Percentiles rank a stretch among this genome's conserved stretches.
phyloP scores from a whole-genome alignment of 2,113 vertebrate species.

The Semicossyphus pulcher region DNA sequence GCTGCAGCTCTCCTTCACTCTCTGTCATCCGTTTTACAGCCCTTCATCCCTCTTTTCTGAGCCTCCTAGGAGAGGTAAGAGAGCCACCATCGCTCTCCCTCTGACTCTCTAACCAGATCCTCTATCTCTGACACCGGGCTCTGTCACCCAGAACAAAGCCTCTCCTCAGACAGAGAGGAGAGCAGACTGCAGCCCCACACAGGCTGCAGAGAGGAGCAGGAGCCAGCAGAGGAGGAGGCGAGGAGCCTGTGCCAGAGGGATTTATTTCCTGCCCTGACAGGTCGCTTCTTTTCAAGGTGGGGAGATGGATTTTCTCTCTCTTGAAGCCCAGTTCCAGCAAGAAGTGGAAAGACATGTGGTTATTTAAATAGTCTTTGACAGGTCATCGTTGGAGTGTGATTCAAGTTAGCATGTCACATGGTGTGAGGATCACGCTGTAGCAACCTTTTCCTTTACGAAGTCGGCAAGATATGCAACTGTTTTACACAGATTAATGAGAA shows the following conservation, averaged over 20 bases:
- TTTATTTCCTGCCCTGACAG: slow-evolving; percentile 72
- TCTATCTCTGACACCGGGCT: slow-evolving; percentile 73
- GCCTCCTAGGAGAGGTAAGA: slow-evolving; percentile 58
- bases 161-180: slow-evolving; percentile 65
- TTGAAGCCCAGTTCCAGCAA: slow-evolving; percentile 52
- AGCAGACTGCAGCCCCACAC: slow-evolving; percentile 64
- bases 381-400: slow-evolving; percentile 59
- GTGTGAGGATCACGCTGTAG: slow-evolving; percentile 22
- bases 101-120: slow-evolving; percentile 73
- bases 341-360: slow-evolving; percentile 47
- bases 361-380: slow-evolving; percentile 64
- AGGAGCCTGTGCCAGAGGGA: slow-evolving; percentile 59
- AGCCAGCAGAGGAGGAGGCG: slow-evolving; percentile 36
- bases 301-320: slow-evolving; percentile 69
- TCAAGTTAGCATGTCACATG: slow-evolving; percentile 48
- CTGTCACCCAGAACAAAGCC: slow-evolving; percentile 79
- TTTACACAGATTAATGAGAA: background rate
- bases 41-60: slow-evolving; percentile 50
- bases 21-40: slow-evolving; percentile 53
- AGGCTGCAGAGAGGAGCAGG: slow-evolving; percentile 54
- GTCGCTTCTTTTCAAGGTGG: slow-evolving; percentile 64
- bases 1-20: slow-evolving; percentile 35
- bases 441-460: slow-evolving; percentile 2
- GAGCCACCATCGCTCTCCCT: slow-evolving; percentile 57
- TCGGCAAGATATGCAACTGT: slow-evolving; percentile 1